These are phyloP conservation scores for Temnothorax longispinosus DNA, from an alignment of 1,140 invertebrate species.

Conservation along the genomic window DNA sequence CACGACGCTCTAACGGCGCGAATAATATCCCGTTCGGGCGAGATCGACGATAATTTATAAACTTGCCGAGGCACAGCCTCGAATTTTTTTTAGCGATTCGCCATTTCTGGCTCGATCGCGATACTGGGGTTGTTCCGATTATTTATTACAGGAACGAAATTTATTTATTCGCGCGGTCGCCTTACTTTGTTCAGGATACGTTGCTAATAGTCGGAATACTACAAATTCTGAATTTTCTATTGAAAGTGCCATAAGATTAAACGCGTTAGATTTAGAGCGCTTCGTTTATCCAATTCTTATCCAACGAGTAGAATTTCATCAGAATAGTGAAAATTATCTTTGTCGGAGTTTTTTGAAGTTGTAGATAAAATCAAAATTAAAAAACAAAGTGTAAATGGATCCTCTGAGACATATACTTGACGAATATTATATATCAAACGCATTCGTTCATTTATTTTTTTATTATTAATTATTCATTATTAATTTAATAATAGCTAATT, in stretches of 20 bases:
- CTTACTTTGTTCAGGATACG: not conserved
- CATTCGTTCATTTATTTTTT: not conserved
- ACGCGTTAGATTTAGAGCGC: not conserved
- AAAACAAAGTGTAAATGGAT: not conserved
- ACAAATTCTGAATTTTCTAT: slow-evolving; percentile 8
- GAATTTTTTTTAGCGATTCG: slow-evolving; percentile 24
- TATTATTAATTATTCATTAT: not conserved
- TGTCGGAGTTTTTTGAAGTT: not conserved
- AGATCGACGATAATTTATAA: slow-evolving; percentile 51
- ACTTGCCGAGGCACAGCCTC: slow-evolving; percentile 3
- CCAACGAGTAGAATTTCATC: slow-evolving; percentile 22
- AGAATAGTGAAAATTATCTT: slow-evolving; percentile 1
- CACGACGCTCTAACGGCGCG: slow-evolving; percentile 46
- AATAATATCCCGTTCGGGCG: slow-evolving; percentile 59
- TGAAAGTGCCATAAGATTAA: not conserved
- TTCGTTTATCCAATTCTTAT: not conserved
- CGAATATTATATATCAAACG: not conserved
- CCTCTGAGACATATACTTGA: not conserved
- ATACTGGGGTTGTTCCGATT: slow-evolving; percentile 20
- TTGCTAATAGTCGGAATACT: not conserved
- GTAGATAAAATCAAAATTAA: not conserved
- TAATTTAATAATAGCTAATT: not conserved
- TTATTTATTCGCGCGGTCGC: not conserved
- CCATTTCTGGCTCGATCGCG: not conserved
- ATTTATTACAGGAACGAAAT: not conserved